These are phyloP conservation scores for Verasper variegatus DNA, from an alignment of 2,113 vertebrate species.

Conservation along the genomic window DNA sequence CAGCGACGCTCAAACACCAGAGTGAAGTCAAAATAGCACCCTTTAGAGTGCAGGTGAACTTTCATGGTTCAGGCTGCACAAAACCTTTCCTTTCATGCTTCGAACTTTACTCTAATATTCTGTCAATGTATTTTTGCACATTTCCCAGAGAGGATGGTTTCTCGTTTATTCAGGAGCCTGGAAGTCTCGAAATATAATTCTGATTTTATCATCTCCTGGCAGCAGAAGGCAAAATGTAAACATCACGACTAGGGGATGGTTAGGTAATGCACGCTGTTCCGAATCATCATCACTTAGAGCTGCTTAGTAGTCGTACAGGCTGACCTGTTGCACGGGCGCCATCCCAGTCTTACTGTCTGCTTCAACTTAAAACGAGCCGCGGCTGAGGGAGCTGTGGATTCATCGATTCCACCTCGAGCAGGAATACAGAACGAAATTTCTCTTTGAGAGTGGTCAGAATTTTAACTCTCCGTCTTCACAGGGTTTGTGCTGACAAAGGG, in stretches of 20 bases:
- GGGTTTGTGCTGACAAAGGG: constrained; percentile 63
- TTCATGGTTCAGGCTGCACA: no score
- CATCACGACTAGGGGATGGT: neutral
- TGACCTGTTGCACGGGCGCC: constrained; percentile 56
- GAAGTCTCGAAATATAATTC: neutral
- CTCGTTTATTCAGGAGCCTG: no score
- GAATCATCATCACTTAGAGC: neutral
- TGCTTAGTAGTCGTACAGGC: neutral
- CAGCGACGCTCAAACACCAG: no score
- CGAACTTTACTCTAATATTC: no score
- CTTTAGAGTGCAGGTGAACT: no score
- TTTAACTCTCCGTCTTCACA: constrained; percentile 50
- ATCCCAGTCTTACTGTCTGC: constrained; percentile 36
- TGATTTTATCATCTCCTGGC: neutral
- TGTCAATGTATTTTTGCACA: no score
- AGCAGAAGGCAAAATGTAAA: neutral
- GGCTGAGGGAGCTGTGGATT: neutral
- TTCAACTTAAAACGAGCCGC: constrained; percentile 17
- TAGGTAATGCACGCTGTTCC: neutral
- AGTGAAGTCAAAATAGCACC: no score
- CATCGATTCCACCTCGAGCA: constrained; percentile 28
- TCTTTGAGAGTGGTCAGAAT: constrained; percentile 64
- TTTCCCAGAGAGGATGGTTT: no score
- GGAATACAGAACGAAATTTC: constrained; percentile 33
- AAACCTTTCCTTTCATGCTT: no score